These are phyloP conservation scores for Acanthosoma haemorrhoidale DNA, from an alignment of 2,888 invertebrate species.

Conservation along the genomic window DNA sequence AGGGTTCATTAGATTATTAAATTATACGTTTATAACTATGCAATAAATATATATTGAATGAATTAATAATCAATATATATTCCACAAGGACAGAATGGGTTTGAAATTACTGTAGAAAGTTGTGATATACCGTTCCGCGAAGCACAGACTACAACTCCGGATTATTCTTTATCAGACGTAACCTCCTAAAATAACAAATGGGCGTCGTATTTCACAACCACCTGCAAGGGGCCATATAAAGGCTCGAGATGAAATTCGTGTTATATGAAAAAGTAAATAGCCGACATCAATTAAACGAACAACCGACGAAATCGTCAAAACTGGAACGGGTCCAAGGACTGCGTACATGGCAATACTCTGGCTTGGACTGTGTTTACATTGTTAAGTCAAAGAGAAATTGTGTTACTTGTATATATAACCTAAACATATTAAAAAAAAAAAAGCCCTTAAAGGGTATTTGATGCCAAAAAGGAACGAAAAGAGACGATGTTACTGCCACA, in stretches of 20 bases:
- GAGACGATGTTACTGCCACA: neutral
- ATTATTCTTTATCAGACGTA: neutral
- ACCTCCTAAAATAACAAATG: neutral
- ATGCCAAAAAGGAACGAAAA: neutral
- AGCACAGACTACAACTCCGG: neutral
- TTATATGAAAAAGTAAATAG: neutral
- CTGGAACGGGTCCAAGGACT: neutral
- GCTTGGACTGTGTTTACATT: neutral
- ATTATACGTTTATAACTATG: too few species aligned
- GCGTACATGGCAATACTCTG: neutral
- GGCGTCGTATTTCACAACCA: neutral
- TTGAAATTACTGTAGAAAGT: too few species aligned
- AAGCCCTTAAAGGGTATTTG: neutral
- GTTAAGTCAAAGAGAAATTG: neutral
- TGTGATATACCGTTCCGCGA: neutral
- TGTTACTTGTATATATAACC: neutral
- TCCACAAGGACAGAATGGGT: too few species aligned
- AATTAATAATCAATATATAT: too few species aligned
- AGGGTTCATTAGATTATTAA: too few species aligned
- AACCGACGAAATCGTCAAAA: neutral
- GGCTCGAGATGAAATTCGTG: neutral
- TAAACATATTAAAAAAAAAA: neutral
- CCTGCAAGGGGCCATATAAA: neutral
- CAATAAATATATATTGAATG: too few species aligned
- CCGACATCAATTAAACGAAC: conserved; percentile 4